Evolutionary conservation across 23 tunicate species (phyloP), one percentile per base, ranked within the genome.

Genomic region (Diplosoma virens): DNA sequence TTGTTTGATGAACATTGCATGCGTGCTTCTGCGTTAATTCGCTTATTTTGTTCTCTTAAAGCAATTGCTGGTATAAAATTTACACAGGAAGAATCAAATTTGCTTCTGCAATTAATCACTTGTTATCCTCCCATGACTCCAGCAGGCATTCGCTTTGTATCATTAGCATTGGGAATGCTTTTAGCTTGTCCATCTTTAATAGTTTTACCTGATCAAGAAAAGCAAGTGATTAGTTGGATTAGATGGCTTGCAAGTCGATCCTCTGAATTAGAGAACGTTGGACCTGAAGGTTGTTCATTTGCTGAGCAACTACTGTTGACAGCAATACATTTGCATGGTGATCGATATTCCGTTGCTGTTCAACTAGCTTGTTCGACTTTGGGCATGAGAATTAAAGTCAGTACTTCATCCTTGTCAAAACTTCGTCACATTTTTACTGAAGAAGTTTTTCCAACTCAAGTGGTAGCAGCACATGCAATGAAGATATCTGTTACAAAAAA

Each of bases 61-160:
- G 87, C 92, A 9, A 92, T 85, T 26, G 81, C 97, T 24, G 83
- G 92, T 1, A 24, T 85, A 0, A 81, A 83, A 47, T 92, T 92
- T 81, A 59, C 87, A 1, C 35, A 33, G 25, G 86, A 78, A 26
- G 92, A 92, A 71, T 92, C 97, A 22, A 81, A 85, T 47, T 53
- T 92, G 28, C 74, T 92, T 32, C 70, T 92, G 0, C 46, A 79
- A 6, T 59, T 92, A 30, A 85, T 92, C 3, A 92, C 97, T 3
- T 85, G 92, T 34, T 92, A 79, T 81, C 97, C 97, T 23, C 97
- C 97, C 20, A 46, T 85, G 25, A 92, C 87, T 75, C 87, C 97
- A 11, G 59, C 70, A 2, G 97, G 97, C 3, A 81, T 85, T 26
- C 78, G 97, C 5, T 85, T 92, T 74, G 89, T 92, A 33, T 92